phyloP scores from a whole-genome alignment of 2,113 vertebrate species.

The Pomatostomus ruficeps region DNA sequence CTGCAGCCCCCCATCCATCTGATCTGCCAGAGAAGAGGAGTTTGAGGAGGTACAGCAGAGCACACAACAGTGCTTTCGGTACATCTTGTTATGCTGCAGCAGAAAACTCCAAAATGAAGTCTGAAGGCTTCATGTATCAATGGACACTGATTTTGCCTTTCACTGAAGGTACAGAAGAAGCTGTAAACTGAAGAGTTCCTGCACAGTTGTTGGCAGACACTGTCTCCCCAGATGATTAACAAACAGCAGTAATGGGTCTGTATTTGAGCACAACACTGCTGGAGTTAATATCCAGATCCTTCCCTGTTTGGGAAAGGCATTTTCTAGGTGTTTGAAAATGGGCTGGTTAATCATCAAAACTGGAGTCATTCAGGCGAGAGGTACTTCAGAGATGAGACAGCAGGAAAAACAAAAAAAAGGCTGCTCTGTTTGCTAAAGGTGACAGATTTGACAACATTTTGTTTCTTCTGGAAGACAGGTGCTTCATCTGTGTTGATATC shows the following conservation, averaged over 20 bases:
- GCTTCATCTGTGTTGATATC: neutral
- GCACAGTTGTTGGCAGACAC: neutral
- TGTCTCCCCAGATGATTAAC: neutral
- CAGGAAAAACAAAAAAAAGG: neutral
- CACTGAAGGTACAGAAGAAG: neutral
- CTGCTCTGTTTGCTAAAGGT: neutral
- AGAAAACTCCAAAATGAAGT: neutral
- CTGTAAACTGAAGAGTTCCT: neutral
- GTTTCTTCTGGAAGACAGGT: neutral
- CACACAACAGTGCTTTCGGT: neutral
- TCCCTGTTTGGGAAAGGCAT: neutral
- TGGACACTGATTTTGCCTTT: neutral
- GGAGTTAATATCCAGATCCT: neutral
- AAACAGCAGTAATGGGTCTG: neutral
- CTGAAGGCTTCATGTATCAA: neutral
- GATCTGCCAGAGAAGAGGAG: neutral
- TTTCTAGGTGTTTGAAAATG: conserved; percentile 11
- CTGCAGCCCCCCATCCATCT: neutral
- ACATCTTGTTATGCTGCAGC: neutral
- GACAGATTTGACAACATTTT: neutral
- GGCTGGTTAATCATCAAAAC: conserved; percentile 36
- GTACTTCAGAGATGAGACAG: neutral
- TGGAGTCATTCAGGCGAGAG: neutral
- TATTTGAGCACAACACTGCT: neutral
- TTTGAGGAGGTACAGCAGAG: neutral